Percentiles rank a stretch among this genome's conserved stretches.
Evolutionary conservation across 2,888 invertebrate genomes (phyloP).

Genomic region (Dorcus parallelipipedus): DNA sequence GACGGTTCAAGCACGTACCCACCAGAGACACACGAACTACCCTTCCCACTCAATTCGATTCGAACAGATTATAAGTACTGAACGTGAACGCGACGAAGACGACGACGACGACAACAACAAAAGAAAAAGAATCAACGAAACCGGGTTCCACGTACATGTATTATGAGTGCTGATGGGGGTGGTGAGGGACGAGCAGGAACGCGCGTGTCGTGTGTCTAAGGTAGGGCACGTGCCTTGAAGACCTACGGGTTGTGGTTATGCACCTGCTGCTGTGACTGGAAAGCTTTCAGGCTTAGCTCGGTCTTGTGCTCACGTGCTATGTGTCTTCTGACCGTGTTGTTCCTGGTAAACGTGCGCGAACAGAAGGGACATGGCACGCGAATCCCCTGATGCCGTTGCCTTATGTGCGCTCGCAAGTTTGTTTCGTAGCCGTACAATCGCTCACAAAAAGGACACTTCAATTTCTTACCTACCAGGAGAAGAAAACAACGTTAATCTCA

Average conservation of each 20-base stretch:
- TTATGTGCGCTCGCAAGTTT: constrained; percentile 85
- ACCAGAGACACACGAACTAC: constrained; percentile 11
- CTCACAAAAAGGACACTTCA: constrained; percentile 91
- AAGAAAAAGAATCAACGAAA: constrained; percentile 4
- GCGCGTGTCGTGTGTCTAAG: constrained; percentile 16
- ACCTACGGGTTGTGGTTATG: constrained; percentile 64
- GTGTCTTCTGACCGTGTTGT: constrained; percentile 88
- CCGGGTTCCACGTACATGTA: neutral
- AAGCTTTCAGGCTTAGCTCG: constrained; percentile 64
- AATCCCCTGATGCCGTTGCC: constrained; percentile 89
- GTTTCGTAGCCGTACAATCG: constrained; percentile 90
- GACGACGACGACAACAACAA: constrained; percentile 10
- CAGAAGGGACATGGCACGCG: constrained; percentile 89
- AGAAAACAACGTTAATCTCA: neutral
- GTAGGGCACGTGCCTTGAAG: constrained; percentile 18
- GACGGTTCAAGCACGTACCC: constrained; percentile 22
- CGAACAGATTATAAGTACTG: too few species aligned
- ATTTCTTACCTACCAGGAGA: constrained; percentile 68
- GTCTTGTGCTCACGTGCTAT: constrained; percentile 88
- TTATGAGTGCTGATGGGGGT: neutral
- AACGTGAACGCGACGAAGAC: constrained; percentile 3
- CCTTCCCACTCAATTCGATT: constrained; percentile 11
- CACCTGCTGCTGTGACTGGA: constrained; percentile 56
- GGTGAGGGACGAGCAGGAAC: neutral
- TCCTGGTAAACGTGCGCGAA: constrained; percentile 85